Percentiles rank a stretch among this genome's conserved stretches.
These are phyloP conservation scores for Psittacula derbiana DNA, from an alignment of 2,797 vertebrate genomes.

Conservation along the genomic window DNA sequence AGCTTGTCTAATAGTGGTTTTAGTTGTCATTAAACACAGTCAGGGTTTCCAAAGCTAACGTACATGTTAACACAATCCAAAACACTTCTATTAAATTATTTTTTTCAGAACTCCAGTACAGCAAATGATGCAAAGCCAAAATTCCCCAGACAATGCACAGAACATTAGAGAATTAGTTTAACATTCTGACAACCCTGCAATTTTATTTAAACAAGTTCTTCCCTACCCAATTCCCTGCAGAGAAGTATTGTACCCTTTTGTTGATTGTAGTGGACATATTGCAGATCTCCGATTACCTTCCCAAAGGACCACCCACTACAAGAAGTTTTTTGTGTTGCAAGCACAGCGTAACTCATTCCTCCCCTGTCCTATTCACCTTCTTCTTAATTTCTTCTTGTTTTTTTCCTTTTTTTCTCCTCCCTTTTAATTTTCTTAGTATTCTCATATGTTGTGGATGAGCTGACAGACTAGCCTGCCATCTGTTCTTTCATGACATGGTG, in stretches of 20 bases:
- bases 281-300: conserved; percentile 82
- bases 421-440: conserved; percentile 34
- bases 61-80: conserved; percentile 61
- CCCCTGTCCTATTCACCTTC: conserved; percentile 58
- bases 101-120: conserved; percentile 59
- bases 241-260: conserved; percentile 81
- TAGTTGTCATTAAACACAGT: conserved; percentile 33
- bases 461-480: conserved; percentile 78
- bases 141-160: conserved; percentile 71
- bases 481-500: conserved; percentile 87
- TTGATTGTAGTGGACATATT: conserved; percentile 88
- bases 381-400: background rate
- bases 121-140: conserved; percentile 69
- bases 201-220: conserved; percentile 82
- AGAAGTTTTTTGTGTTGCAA: conserved; percentile 87
- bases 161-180: conserved; percentile 73
- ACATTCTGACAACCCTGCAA: conserved; percentile 73
- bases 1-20: conserved; percentile 22
- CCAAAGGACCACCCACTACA: conserved; percentile 90
- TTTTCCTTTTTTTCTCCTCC: rapidly evolving
- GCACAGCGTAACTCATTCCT: conserved; percentile 82
- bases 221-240: conserved; percentile 78
- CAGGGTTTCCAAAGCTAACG: conserved; percentile 59
- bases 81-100: conserved; percentile 64
- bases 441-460: conserved; percentile 14